Conservation (phyloP, 2,888 invertebrate species). For the Oegoconia quadripuncta region DNA sequence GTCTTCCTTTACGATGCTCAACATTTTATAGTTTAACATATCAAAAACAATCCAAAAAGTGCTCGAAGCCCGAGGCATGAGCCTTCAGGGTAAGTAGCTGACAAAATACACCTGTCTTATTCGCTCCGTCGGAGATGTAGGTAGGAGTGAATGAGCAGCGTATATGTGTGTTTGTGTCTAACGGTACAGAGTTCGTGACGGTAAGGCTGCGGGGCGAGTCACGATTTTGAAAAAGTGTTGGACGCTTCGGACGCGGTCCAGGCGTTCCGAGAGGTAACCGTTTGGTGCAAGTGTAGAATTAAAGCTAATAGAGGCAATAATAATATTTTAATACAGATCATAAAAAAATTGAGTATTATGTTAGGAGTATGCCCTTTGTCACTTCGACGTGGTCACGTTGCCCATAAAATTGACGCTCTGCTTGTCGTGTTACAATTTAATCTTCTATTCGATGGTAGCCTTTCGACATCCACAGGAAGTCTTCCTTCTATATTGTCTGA, state of each 20-base stretch:
- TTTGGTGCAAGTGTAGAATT: slow-evolving; percentile 35
- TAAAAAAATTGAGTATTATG: no score
- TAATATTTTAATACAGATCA: no score
- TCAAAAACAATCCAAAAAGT: slow-evolving; percentile 37
- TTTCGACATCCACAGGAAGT: no score
- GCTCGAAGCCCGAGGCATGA: slow-evolving; percentile 23
- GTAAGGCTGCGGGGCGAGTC: slow-evolving; percentile 61
- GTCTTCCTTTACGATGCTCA: slow-evolving; percentile 2
- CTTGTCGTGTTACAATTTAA: no score
- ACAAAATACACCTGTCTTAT: slow-evolving; percentile 37
- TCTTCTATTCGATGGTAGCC: no score
- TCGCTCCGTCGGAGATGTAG: slow-evolving; percentile 28
- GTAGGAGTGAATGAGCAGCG: slow-evolving; percentile 43
- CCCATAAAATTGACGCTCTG: no score
- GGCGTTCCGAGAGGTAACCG: slow-evolving; percentile 45
- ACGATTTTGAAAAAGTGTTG: slow-evolving; percentile 77
- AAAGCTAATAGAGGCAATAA: no score
- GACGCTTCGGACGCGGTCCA: slow-evolving; percentile 49
- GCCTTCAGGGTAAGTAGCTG: slow-evolving; percentile 36
- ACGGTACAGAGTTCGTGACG: slow-evolving; percentile 73
- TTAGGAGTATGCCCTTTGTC: no score
- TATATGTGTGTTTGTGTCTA: slow-evolving; percentile 48
- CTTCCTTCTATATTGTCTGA: no score
- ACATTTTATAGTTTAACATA: slow-evolving; percentile 28
- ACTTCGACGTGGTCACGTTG: no score